These are phyloP conservation scores for Philaethria dido DNA, from an alignment of 2,888 invertebrate genomes.

Conservation along the genomic window DNA sequence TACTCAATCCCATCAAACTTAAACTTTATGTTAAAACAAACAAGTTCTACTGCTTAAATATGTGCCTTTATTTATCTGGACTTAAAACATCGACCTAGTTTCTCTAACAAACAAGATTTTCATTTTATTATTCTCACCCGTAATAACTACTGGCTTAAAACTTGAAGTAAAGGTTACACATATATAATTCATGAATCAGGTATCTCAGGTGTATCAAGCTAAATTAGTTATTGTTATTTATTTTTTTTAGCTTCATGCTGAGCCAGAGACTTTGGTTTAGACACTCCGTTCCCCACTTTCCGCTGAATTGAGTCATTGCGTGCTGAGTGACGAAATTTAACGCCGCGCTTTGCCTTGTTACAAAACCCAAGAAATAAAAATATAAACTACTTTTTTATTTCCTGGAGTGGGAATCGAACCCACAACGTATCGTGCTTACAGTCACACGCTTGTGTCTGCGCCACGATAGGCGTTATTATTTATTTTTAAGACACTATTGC, in stretches of 20 bases:
- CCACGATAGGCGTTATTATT: too few relatives aligned
- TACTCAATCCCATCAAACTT: slow-evolving; percentile 2
- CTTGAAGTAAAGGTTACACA: not conserved
- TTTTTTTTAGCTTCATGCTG: too few relatives aligned
- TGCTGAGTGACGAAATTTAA: too few relatives aligned
- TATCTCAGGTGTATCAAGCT: not conserved
- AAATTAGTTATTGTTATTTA: not conserved
- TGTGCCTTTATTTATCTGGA: slow-evolving; percentile 1
- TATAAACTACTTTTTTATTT: too few relatives aligned
- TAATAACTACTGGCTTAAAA: not conserved
- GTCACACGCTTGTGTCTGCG: too few relatives aligned
- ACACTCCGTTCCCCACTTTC: too few relatives aligned
- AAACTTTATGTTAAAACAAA: not conserved
- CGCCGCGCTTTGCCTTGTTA: too few relatives aligned
- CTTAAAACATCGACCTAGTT: slow-evolving; percentile 3
- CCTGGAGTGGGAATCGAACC: too few relatives aligned
- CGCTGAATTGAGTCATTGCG: too few relatives aligned
- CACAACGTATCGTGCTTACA: too few relatives aligned
- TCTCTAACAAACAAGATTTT: slow-evolving; percentile 12
- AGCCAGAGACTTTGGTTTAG: too few relatives aligned
- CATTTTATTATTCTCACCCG: slow-evolving; percentile 10
- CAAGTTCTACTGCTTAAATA: slow-evolving; percentile 1
- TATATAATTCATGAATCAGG: not conserved
- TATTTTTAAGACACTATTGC: not conserved
- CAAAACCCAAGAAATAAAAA: too few relatives aligned